Base-by-base conservation (phyloP, 2,888 invertebrate genomes). In the Julus scanicus region DNA sequence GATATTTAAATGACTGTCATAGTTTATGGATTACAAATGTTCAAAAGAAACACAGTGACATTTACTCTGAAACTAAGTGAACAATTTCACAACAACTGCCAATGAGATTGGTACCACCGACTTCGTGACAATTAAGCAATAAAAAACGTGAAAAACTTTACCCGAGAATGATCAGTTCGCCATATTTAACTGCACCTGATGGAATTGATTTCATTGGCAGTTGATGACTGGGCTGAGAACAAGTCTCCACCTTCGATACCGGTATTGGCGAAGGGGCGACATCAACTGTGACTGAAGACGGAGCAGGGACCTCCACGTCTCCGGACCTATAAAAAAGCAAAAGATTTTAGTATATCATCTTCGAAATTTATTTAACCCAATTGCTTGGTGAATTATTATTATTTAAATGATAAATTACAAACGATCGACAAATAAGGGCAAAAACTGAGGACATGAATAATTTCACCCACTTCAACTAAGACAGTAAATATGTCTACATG, bases 81-180 rank as follows among this genome's bases (percentile, higher is more conserved):
- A 29, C 29, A 29, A 29, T 29, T 29, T 29, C 29, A 29, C 29
- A 29, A 29, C 29, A 29, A 1, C 1, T 29, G 29, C 29, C 29
- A 29, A 29, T 29, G 29, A 29, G 29, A 29, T 29, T 29, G 29
- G 29, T 29, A 29, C 29, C 29, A 29, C 29, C 29, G 29, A 29
- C 29, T 29, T 29, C 0, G 29, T 1, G 29, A 29, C 29, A 29
- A 29, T 11, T 15, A 15, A 15, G 15, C 57, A 1, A 4, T 57
- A 57, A 57, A 57, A 57, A 57, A 15, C 15, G 4, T 15, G n/a
- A 8, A n/a, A 63, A 63, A 63, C 17, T n/a, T 63, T 93, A 97
- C 96, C 98, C 97, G 93, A 97, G 95, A 93, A 97, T 97, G 92
- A 97, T 96, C 93, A 97, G 95, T 94, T 97, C 97, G 91, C 97